Conservation (phyloP, 2,888 invertebrate species). For the Phorcus lineatus region DNA sequence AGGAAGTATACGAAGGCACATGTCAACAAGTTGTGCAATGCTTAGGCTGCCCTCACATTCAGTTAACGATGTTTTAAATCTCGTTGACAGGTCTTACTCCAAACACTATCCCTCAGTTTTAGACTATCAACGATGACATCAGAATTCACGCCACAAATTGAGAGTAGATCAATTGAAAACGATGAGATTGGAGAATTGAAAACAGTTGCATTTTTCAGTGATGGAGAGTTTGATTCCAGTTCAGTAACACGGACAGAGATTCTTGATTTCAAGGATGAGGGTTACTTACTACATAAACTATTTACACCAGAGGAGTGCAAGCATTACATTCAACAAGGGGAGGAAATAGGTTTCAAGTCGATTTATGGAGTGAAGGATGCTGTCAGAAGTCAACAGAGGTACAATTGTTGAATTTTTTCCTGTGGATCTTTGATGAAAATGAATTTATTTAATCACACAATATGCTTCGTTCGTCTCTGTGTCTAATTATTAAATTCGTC, state of each 20-base stretch:
- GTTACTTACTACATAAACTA: conserved; percentile 59
- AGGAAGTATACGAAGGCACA: not conserved
- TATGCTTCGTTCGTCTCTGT: too few relatives aligned
- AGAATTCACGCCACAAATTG: conserved; percentile 40
- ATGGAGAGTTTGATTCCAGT: not conserved
- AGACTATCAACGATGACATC: not conserved
- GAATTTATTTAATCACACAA: too few relatives aligned
- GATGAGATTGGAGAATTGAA: conserved; percentile 39
- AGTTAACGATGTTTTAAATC: not conserved
- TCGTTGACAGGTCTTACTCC: not conserved
- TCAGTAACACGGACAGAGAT: conserved; percentile 47
- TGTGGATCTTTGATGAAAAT: too few relatives aligned
- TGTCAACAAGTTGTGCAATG: not conserved
- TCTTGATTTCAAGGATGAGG: conserved; percentile 65
- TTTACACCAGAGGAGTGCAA: conserved; percentile 58
- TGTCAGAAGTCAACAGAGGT: conserved; percentile 54
- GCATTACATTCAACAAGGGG: conserved; percentile 55
- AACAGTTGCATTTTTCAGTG: not conserved
- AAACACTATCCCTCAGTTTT: not conserved
- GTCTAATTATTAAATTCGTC: too few relatives aligned
- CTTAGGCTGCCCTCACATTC: not conserved
- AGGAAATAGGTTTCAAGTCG: conserved; percentile 57
- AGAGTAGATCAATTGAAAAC: conserved; percentile 39
- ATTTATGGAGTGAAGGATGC: conserved; percentile 54
- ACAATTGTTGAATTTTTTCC: too few relatives aligned